Conservation (phyloP, 2,113 vertebrate genomes). For the Macroglossus sobrinus region DNA sequence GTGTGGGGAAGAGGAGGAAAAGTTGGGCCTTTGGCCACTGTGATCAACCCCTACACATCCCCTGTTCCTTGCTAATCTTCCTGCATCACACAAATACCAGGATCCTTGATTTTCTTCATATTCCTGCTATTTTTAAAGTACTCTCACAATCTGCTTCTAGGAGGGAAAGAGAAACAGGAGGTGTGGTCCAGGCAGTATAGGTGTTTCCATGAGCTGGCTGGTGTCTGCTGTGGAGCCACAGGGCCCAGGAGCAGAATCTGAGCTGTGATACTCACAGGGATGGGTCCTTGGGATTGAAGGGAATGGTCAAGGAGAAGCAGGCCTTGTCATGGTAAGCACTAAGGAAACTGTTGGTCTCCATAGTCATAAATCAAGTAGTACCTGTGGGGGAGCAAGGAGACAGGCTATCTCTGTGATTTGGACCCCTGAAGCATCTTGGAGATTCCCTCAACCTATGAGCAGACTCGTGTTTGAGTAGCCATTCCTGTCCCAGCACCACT, state of each 20-base stretch:
- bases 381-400: slow-evolving; percentile 66
- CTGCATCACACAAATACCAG: slow-evolving; percentile 77
- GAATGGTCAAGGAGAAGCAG: neutral
- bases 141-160: slow-evolving; percentile 83
- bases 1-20: neutral
- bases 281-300: neutral
- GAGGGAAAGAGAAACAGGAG: neutral
- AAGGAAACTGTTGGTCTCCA: neutral
- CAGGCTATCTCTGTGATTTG: neutral
- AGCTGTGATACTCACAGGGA: slow-evolving; percentile 72
- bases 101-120: slow-evolving; percentile 86
- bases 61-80: neutral
- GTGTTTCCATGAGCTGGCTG: neutral
- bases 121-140: slow-evolving; percentile 88
- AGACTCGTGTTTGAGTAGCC: neutral
- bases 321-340: neutral
- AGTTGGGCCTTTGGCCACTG: neutral
- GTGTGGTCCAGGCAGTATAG: no score
- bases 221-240: neutral
- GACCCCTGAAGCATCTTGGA: neutral
- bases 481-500: neutral
- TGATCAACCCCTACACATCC: neutral
- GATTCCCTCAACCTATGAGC: neutral
- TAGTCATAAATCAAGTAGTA: slow-evolving; percentile 88
- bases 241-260: neutral